A percentile compares a stretch with the other conserved stretches of the same genome.
Conservation (phyloP, 2,888 invertebrate species). For the Boloria euphrosyne region DNA sequence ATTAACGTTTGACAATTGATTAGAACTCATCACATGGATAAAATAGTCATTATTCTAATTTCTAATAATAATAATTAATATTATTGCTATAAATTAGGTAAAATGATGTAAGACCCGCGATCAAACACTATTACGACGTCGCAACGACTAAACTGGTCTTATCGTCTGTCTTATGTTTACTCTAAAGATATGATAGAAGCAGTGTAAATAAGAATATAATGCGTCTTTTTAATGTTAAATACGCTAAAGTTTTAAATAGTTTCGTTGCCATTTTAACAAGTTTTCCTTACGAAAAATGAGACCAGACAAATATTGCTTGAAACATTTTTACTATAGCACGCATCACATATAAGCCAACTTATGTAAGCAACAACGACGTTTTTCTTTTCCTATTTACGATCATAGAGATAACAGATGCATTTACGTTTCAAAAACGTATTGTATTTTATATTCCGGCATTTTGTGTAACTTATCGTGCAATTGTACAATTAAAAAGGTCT, state of each 20-base stretch:
- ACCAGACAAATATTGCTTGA: no score
- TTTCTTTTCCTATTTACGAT: background rate
- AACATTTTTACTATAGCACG: no score
- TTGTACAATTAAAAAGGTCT: no score
- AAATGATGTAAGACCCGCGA: slow-evolving; percentile 1
- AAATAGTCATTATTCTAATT: background rate
- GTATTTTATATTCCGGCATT: no score
- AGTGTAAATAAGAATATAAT: slow-evolving; percentile 43
- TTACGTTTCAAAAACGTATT: background rate
- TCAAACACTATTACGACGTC: slow-evolving; percentile 12
- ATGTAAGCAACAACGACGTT: background rate
- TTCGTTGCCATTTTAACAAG: background rate
- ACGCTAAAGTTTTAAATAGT: slow-evolving; percentile 1
- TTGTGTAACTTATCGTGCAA: no score
- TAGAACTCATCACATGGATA: background rate
- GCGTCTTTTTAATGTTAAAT: slow-evolving; percentile 16
- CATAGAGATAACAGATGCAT: slow-evolving; percentile 11
- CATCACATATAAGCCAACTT: no score
- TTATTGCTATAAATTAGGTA: slow-evolving; percentile 1
- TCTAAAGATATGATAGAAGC: slow-evolving; percentile 43
- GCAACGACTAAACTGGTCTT: slow-evolving; percentile 23
- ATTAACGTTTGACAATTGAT: slow-evolving; percentile 29
- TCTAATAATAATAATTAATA: no score
- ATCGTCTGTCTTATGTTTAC: slow-evolving; percentile 46
- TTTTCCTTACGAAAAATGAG: background rate